phyloP scores from a whole-genome alignment of 2,797 vertebrate species.

The Etheostoma perlongum region DNA sequence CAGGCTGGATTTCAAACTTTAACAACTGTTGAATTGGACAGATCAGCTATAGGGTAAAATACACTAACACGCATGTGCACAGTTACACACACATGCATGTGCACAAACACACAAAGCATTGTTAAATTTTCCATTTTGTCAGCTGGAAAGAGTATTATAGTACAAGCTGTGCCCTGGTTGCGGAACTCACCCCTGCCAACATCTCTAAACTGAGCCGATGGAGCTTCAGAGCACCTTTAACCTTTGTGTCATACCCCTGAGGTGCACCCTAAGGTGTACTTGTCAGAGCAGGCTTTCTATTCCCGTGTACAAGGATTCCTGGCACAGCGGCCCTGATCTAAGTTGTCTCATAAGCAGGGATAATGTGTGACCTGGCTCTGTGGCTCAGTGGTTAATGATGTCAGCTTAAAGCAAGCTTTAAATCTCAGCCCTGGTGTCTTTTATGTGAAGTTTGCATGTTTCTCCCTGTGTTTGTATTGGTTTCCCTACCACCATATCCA shows the following conservation, averaged over 20 bases:
- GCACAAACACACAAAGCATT: neutral
- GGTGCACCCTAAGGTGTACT: slow-evolving; percentile 55
- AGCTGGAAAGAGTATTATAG: slow-evolving; percentile 6
- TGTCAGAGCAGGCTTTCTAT: slow-evolving; percentile 40
- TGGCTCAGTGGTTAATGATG: slow-evolving; percentile 29
- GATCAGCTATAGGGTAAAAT: slow-evolving; percentile 49
- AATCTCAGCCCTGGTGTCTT: slow-evolving; percentile 35
- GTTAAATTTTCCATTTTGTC: slow-evolving; percentile 28
- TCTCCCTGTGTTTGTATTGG: slow-evolving; percentile 18
- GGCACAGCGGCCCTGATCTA: slow-evolving; percentile 33
- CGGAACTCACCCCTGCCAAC: slow-evolving; percentile 9
- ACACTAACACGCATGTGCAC: slow-evolving; percentile 12
- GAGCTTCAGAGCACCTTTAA: slow-evolving; percentile 53
- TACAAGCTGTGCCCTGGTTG: slow-evolving; percentile 8
- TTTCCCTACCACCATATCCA: slow-evolving; percentile 11
- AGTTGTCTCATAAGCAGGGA: slow-evolving; percentile 26
- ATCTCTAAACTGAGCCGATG: slow-evolving; percentile 34
- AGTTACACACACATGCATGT: neutral
- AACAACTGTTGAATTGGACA: slow-evolving; percentile 62
- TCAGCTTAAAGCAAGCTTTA: slow-evolving; percentile 37
- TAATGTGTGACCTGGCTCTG: slow-evolving; percentile 33
- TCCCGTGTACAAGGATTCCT: slow-evolving; percentile 10
- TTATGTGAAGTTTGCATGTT: slow-evolving; percentile 28
- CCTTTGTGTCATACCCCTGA: slow-evolving; percentile 41
- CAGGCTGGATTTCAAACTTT: slow-evolving; percentile 53